Evolutionary conservation across 2,113 vertebrate species (phyloP), one percentile per base, ranked within the genome.

Genomic region (Tichodroma muraria): DNA sequence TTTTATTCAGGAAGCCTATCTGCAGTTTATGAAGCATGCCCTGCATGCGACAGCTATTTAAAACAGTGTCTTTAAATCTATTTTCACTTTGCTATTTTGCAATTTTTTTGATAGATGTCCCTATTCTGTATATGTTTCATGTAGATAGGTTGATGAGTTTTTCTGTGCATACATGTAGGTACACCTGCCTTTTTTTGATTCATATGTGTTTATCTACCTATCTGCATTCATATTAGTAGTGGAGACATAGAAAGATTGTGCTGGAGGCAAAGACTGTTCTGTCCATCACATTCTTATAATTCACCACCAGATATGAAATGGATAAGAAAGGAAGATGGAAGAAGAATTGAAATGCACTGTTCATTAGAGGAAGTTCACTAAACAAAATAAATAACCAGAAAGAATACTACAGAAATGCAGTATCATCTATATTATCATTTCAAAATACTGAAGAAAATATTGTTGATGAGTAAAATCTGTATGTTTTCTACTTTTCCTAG

Each of bases 1-100:
- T 98, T 98, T 98, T 98, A 98, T 98, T 98, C 98, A 98, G 91
- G 69, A 97, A 96, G 84, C 57, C 82, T 90, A 90, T 97, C 95
- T 97, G 96, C 96, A 97, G 96, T 96, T 97, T 97, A 97, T 94
- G 94, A 97, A 97, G 94, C 50, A 13, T 98, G 96, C 87, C 69
- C 91, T 94, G 96, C 94, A 97, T 98, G 94, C 30, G 3, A 94
- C 93, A 97, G 85, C 86, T 96, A 79, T 97, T 97, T 97, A 97
- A 97, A 97, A 87, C 63, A 91, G 28, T 76, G 89, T 95, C 86
- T 96, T 95, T 85, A 97, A 97, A 96, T 93, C 45, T 78, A 86
- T 96, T 97, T 95, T 90, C 50, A 50, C 65, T 95, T 94, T 93
- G 37, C 37, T 93, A n/a, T 68, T 94, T 94, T 88, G 54, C 86